Evolutionary conservation across 2,113 vertebrate species (phyloP).

Genomic region (Tragelaphus scriptus): DNA sequence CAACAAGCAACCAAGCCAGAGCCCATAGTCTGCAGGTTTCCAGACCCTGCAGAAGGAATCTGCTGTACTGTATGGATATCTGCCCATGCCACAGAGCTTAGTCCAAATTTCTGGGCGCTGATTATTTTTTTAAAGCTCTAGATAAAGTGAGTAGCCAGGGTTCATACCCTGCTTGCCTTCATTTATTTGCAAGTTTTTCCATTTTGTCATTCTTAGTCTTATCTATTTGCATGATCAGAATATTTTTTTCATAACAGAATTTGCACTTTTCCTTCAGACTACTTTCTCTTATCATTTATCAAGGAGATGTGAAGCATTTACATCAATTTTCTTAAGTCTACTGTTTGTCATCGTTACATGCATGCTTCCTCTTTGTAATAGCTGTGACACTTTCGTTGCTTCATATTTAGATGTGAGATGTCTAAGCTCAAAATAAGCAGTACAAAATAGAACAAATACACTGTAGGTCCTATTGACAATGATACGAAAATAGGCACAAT

Average conservation of each 20-base stretch:
- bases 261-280: neutral
- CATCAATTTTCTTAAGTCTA: neutral
- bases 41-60: conserved; percentile 38
- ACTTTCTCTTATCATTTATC: neutral
- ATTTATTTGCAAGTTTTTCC: neutral
- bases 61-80: conserved; percentile 31
- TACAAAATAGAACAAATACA: neutral
- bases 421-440: neutral
- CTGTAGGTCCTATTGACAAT: neutral
- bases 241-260: neutral
- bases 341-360: neutral
- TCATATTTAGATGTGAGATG: neutral
- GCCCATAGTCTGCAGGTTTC: conserved; percentile 2
- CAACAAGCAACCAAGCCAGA: conserved; percentile 22
- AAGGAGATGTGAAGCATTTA: neutral
- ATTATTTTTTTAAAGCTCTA: neutral
- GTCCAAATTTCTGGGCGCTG: neutral
- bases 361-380: neutral
- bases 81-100: conserved; percentile 14
- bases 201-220: neutral
- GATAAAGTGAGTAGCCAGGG: neutral
- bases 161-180: neutral
- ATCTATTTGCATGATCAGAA: neutral
- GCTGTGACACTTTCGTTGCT: neutral
- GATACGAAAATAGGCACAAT: neutral